Evolutionary conservation across 2,888 invertebrate genomes (phyloP).

Genomic region (Eupithecia insigniata): DNA sequence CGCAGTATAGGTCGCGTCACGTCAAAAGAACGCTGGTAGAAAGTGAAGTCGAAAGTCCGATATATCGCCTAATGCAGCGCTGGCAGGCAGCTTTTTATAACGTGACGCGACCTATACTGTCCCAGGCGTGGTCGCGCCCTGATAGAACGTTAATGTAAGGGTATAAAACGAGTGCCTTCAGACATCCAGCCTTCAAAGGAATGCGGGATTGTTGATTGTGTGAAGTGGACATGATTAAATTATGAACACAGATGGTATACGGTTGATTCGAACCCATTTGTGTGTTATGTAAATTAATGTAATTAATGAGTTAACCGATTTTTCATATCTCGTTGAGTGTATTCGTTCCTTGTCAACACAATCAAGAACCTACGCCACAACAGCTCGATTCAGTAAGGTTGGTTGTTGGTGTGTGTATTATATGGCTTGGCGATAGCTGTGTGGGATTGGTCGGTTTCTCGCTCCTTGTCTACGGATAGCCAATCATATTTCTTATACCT

Average conservation of each 20-base stretch:
- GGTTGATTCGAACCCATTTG: slow-evolving; percentile 47
- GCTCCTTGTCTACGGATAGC: slow-evolving; percentile 30
- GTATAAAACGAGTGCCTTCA: slow-evolving; percentile 82
- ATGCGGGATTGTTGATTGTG: slow-evolving; percentile 77
- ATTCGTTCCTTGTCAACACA: slow-evolving; percentile 50
- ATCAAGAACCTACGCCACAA: slow-evolving; percentile 55
- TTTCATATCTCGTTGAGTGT: slow-evolving; percentile 37
- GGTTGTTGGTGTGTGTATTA: slow-evolving; percentile 51
- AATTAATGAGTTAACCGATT: slow-evolving; percentile 40
- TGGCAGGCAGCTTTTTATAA: no score
- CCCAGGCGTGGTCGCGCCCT: neutral
- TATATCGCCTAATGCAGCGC: no score
- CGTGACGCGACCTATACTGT: no score
- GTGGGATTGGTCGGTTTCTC: slow-evolving; percentile 49
- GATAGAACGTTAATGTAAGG: slow-evolving; percentile 67
- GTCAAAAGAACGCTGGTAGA: no score
- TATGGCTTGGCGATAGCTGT: slow-evolving; percentile 59
- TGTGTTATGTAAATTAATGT: slow-evolving; percentile 42
- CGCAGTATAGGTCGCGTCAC: no score
- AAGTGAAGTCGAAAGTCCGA: no score
- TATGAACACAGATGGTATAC: slow-evolving; percentile 57
- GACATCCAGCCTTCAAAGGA: slow-evolving; percentile 80
- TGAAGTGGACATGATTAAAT: slow-evolving; percentile 62
- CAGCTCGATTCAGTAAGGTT: slow-evolving; percentile 50
- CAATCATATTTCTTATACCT: neutral